Base-by-base conservation (phyloP, 1,140 invertebrate genomes). In the Mactra quadrangularis region DNA sequence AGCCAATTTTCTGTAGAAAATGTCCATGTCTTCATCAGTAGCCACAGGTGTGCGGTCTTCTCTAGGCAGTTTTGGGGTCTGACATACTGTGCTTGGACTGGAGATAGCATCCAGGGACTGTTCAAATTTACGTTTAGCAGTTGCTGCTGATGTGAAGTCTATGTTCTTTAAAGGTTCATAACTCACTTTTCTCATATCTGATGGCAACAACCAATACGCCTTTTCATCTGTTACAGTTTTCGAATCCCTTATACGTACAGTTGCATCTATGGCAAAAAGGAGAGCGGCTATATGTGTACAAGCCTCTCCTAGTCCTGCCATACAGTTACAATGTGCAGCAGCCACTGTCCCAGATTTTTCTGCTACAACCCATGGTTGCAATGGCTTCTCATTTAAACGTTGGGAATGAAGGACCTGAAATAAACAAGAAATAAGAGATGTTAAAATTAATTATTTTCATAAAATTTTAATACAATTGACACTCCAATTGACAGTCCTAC, bases 301-400 rank as follows among this genome's bases (percentile, higher is more conserved):
- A n/a, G 66, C 35, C 29, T 70, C 66, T 25, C 66, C 66, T 9
- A 70, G 66, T n/a, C 66, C 66, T 47, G 62, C 62, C 62, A 66
- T 66, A 38, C 62, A 66, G 62, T 66, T 66, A 19, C 62, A 66
- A 25, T 66, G 62, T 22, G 13, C 29, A 19, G 62, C 6, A 38
- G 38, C 31, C 13, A 66, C 38, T 17, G 31, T 45, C 25, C 62
- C 62, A 19, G 25, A n/a, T 19, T 41, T 66, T 4, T 31, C 38
- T 27, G 15, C 31, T 27, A 66, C 38, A 45, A 66, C 33, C 62
- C 62, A 66, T 31, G 62, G 62, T 27, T 33, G 29, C 33, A 66
- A 66, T 19, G 62, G 62, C 25, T 66, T 66, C n/a, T 66, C 62
- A 17, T n/a, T n/a, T n/a, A n/a, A n/a, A n/a, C n/a, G n/a, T n/a